Evolutionary conservation across 2,888 invertebrate species (phyloP), one percentile per base, ranked within the genome.

Genomic region (Amphipyra berbera): DNA sequence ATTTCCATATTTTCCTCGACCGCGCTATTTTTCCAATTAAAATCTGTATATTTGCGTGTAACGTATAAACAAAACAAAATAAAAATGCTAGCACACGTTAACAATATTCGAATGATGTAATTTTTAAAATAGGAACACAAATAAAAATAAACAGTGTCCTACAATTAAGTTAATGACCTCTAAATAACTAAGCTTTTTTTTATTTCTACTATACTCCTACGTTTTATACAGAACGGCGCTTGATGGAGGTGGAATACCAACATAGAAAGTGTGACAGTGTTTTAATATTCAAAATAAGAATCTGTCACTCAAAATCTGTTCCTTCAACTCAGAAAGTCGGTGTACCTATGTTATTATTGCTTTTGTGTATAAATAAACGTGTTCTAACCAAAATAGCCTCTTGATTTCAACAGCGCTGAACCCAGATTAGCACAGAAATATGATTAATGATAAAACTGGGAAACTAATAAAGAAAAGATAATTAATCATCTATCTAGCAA

Each of bases 381-480:
- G n/a, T n/a, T n/a, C n/a, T n/a, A n/a, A n/a, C n/a, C n/a, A n/a
- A n/a, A n/a, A n/a, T n/a, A n/a, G n/a, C n/a, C n/a, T n/a, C n/a
- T n/a, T n/a, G n/a, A n/a, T n/a, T n/a, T n/a, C n/a, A n/a, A n/a
- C n/a, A n/a, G n/a, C n/a, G n/a, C n/a, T n/a, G 42, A 37, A 56
- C 13, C 44, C 50, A 49, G 62, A 74, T 66, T 48, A 75, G 45
- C 57, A 61, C 54, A 54, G 52, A 61, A 78, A 65, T 61, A 61
- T 80, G 70, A 78, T 78, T 73, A 76, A 61, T 68, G 73, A 62
- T 73, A 52, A 65, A 73, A 65, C 61, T 59, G 62, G 38, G 52
- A 47, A 56, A 53, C 48, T 65, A 58, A 73, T 73, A 73, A 72
- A 73, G 74, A 58, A 61, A 57, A 46, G 49, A 59, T 61, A 65